These are phyloP conservation scores for Galendromus occidentalis DNA, from an alignment of 1,140 invertebrate genomes.

Conservation along the genomic window DNA sequence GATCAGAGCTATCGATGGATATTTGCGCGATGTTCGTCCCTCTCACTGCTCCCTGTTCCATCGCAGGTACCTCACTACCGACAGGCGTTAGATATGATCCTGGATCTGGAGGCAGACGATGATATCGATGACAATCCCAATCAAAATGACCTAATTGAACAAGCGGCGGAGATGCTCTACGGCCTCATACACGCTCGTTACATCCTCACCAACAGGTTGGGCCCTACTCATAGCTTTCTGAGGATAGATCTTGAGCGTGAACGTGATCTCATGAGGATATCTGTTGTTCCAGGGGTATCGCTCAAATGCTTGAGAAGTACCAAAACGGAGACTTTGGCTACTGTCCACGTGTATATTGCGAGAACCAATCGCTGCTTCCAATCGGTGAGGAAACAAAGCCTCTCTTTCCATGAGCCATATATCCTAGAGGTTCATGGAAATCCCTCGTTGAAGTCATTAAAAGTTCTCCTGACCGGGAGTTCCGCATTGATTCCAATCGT, in stretches of 20 bases:
- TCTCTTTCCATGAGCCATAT: too few species aligned
- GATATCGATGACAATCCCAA: conserved; percentile 74
- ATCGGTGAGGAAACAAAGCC: too few species aligned
- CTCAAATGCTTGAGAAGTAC: conserved; percentile 98
- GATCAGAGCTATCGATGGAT: too few species aligned
- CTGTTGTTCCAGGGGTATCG: conserved; percentile 60
- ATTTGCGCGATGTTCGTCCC: too few species aligned
- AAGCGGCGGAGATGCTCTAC: conserved; percentile 98
- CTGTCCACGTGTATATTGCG: conserved; percentile 82
- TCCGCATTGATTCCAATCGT: too few species aligned
- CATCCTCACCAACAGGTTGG: conserved; percentile 71
- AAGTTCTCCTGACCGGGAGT: too few species aligned
- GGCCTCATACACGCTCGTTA: conserved; percentile 97
- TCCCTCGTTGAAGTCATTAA: too few species aligned
- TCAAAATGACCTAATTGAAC: conserved; percentile 95
- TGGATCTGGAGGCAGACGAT: conserved; percentile 83
- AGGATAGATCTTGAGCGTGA: too few species aligned
- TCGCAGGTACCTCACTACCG: conserved; percentile 82
- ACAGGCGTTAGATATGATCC: conserved; percentile 96
- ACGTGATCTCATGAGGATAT: too few species aligned
- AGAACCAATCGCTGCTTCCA: conserved; percentile 89
- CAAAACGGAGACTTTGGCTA: conserved; percentile 95
- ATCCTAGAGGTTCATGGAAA: too few species aligned
- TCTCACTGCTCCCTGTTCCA: too few species aligned
- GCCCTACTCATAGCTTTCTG: too few species aligned